Percentiles rank a stretch among this genome's conserved stretches.
These are phyloP conservation scores for Ochlodes sylvanus DNA, from an alignment of 2,888 invertebrate species.

Conservation along the genomic window DNA sequence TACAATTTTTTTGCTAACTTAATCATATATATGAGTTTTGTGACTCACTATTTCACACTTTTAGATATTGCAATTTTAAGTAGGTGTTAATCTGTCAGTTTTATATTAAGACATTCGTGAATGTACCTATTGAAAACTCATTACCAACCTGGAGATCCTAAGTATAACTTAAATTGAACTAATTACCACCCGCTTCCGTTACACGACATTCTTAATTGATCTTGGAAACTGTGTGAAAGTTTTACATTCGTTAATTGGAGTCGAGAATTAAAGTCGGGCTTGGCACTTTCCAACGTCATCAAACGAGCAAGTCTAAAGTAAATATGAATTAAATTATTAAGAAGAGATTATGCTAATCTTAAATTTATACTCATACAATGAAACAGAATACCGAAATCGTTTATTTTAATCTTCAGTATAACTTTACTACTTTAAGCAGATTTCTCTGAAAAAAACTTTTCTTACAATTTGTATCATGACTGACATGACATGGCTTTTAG, in stretches of 20 bases:
- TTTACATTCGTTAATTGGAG: constrained; percentile 46
- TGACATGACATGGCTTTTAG: too few species aligned
- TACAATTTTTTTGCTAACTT: too few species aligned
- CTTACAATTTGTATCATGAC: too few species aligned
- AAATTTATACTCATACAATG: too few species aligned
- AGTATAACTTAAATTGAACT: constrained; percentile 41
- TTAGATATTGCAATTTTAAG: too few species aligned
- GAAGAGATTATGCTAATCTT: neutral
- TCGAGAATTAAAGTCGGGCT: constrained; percentile 40
- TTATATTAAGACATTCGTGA: neutral
- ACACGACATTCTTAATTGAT: constrained; percentile 46
- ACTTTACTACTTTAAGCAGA: too few species aligned
- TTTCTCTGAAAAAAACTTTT: too few species aligned
- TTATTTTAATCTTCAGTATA: too few species aligned
- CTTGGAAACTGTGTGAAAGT: constrained; percentile 41
- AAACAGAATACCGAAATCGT: too few species aligned
- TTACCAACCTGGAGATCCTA: constrained; percentile 17
- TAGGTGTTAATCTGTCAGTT: too few species aligned
- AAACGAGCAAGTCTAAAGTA: neutral
- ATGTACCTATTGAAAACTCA: constrained; percentile 24
- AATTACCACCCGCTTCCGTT: constrained; percentile 44
- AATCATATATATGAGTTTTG: too few species aligned
- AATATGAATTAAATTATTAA: neutral
- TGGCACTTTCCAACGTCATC: constrained; percentile 8
- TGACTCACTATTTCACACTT: too few species aligned